A percentile compares a stretch with the other conserved stretches of the same genome.
Evolutionary conservation across 2,113 vertebrate species (phyloP).

Genomic region (Phocoena phocoena): DNA sequence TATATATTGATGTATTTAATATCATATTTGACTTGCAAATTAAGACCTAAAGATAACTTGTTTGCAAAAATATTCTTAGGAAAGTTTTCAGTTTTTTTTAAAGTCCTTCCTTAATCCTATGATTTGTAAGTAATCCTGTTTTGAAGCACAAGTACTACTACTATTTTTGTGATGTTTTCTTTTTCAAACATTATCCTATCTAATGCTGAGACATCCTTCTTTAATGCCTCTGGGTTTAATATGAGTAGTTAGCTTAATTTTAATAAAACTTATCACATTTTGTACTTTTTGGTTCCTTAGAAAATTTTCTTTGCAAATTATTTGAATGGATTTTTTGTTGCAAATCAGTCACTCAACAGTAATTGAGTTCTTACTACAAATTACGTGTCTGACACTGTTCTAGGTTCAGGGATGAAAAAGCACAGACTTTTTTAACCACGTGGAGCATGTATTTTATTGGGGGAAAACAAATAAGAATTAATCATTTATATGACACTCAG

Average conservation of each 20-base stretch:
- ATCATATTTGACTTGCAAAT: background rate
- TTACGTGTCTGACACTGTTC: background rate
- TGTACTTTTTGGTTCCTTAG: background rate
- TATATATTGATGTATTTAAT: background rate
- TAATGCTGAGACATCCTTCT: background rate
- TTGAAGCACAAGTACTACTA: background rate
- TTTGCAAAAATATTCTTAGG: background rate
- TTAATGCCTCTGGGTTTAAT: background rate
- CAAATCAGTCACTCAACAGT: background rate
- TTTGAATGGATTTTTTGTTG: background rate
- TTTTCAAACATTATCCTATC: background rate
- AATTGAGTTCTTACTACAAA: background rate
- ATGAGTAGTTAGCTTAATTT: background rate
- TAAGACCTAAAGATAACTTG: background rate
- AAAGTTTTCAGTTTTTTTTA: background rate
- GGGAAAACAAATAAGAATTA: background rate
- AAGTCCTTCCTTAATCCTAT: background rate
- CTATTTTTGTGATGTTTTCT: background rate
- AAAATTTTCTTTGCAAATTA: background rate
- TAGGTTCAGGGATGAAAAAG: background rate
- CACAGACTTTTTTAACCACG: background rate
- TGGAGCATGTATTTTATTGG: background rate
- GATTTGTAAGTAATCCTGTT: background rate
- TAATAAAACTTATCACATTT: background rate
- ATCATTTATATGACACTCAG: background rate